Percentiles rank a stretch among this genome's conserved stretches.
These are phyloP conservation scores for Heptranchias perlo DNA, from an alignment of 2,113 vertebrate species.

Conservation along the genomic window DNA sequence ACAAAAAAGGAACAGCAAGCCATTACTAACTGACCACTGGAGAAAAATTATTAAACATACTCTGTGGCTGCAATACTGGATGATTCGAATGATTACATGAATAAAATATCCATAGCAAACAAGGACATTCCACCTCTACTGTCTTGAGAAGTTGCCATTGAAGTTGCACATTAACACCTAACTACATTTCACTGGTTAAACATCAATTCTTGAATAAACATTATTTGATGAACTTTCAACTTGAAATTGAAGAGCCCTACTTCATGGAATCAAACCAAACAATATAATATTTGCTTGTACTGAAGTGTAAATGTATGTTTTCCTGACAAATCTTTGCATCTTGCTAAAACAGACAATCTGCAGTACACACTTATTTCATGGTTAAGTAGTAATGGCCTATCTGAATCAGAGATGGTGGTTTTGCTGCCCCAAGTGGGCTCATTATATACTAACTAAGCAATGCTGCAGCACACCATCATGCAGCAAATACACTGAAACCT, in stretches of 20 bases:
- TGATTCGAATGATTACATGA: background rate
- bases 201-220: background rate
- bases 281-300: background rate
- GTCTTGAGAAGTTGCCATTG: background rate
- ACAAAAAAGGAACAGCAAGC: background rate
- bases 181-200: background rate
- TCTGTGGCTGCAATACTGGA: background rate
- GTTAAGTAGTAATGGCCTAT: background rate
- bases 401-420: background rate
- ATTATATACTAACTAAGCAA: background rate
- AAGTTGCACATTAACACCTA: background rate
- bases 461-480: background rate
- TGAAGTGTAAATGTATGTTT: background rate
- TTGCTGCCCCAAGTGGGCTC: conserved; percentile 26
- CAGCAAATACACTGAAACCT: background rate
- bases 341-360: background rate
- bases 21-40: background rate
- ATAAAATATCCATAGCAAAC: background rate
- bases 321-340: background rate
- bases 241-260: background rate
- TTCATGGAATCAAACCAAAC: background rate
- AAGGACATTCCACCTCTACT: background rate
- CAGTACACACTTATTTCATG: background rate
- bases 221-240: conserved; percentile 6
- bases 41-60: background rate